phyloP scores from a whole-genome alignment of 2,113 vertebrate species.

The Chaetura pelagica region DNA sequence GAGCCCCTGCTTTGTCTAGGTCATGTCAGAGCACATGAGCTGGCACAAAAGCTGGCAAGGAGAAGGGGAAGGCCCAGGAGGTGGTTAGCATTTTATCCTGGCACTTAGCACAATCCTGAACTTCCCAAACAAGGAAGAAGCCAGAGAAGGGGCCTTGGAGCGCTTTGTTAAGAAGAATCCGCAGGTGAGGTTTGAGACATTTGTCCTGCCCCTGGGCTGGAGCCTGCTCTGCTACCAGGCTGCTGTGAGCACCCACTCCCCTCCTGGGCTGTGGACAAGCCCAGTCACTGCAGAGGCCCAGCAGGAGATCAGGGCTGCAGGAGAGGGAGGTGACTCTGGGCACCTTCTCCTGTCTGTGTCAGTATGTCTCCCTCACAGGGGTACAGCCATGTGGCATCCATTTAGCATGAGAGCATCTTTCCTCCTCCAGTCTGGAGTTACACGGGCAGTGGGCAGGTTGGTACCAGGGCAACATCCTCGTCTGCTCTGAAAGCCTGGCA shows the following conservation, averaged over 20 bases:
- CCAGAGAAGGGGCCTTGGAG: not conserved
- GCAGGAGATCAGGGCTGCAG: not conserved
- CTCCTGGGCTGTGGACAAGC: not conserved
- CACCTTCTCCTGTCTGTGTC: not conserved
- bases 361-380: accelerated
- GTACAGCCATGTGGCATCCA: not conserved
- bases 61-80: not conserved
- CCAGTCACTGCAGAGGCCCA: accelerated
- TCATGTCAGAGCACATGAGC: not conserved
- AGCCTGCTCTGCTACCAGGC: not conserved
- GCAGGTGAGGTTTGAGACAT: not conserved
- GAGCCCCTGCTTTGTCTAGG: not conserved
- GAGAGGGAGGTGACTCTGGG: not conserved
- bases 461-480: not conserved
- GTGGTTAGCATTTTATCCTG: not conserved
- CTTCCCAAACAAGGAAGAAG: not conserved
- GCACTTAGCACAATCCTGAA: not conserved
- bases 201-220: not conserved
- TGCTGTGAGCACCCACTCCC: not conserved
- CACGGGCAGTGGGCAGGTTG: not conserved
- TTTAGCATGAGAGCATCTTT: not conserved
- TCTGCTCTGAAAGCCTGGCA: not conserved
- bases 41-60: not conserved
- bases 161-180: not conserved
- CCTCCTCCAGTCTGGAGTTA: not conserved